Evolutionary conservation across 2,113 vertebrate species (phyloP).

Genomic region (Alaudala cheleensis): DNA sequence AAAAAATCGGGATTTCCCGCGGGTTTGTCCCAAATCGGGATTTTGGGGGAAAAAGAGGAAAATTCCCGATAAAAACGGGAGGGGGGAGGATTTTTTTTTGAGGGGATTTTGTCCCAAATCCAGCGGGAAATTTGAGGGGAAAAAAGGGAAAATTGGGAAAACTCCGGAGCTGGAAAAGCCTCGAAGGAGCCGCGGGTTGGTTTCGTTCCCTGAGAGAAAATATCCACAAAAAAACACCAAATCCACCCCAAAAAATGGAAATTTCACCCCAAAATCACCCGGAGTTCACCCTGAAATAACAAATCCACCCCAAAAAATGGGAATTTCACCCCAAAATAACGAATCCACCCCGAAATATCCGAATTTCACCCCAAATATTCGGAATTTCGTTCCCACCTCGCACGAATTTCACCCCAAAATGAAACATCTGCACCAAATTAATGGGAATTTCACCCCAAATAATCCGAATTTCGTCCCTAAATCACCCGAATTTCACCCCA

Average conservation of each 20-base stretch:
- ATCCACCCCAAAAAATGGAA: neutral
- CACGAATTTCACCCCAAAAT: no score
- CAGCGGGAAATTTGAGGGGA: neutral
- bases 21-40: no score
- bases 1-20: no score
- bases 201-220: no score
- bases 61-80: neutral
- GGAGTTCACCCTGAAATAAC: no score
- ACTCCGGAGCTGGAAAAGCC: neutral
- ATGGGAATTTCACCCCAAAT: neutral
- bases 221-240: no score
- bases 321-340: no score
- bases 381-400: no score
- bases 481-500: neutral
- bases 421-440: no score
- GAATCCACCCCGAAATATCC: no score
- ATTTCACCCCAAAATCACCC: neutral
- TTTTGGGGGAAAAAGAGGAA: neutral
- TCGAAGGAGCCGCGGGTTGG: no score
- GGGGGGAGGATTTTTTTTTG: neutral
- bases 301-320: neutral
- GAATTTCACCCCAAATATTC: no score
- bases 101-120: neutral
- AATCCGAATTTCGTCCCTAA: neutral
- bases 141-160: neutral